phyloP scores from a whole-genome alignment of 2,888 invertebrate species.

The Liodrosophila aerea region DNA sequence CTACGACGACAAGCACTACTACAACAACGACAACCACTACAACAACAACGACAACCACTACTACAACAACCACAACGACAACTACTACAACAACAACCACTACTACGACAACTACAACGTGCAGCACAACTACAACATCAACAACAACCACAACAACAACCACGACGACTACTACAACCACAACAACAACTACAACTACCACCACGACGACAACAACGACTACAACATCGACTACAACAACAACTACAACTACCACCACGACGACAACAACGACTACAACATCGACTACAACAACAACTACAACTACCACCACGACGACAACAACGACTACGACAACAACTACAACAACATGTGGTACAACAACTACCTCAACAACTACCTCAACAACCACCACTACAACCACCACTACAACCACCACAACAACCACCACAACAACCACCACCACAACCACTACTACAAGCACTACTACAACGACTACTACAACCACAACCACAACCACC shows the following conservation, averaged over 20 bases:
- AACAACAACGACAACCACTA: slow-evolving; percentile 14
- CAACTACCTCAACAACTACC: background rate
- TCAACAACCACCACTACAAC: slow-evolving; percentile 11
- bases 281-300: slow-evolving; percentile 10
- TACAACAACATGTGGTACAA: slow-evolving; percentile 11
- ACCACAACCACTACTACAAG: background rate
- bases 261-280: slow-evolving; percentile 11
- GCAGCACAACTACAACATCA: slow-evolving; percentile 2
- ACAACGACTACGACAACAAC: slow-evolving; percentile 12
- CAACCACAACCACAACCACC: slow-evolving; percentile 11
- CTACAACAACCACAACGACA: slow-evolving; percentile 1
- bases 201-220: slow-evolving; percentile 16
- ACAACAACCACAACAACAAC: slow-evolving; percentile 14
- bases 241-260: slow-evolving; percentile 3
- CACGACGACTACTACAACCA: background rate
- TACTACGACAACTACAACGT: slow-evolving; percentile 7
- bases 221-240: background rate
- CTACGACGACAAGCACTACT: slow-evolving; percentile 2
- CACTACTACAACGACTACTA: background rate
- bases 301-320: slow-evolving; percentile 1
- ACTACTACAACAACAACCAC: slow-evolving; percentile 6
- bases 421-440: slow-evolving; percentile 10
- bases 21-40: slow-evolving; percentile 17
- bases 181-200: slow-evolving; percentile 14
- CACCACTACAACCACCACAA: background rate